Evolutionary conservation across 2,797 vertebrate species (phyloP).

Genomic region (Phrynocephalus forsythii): DNA sequence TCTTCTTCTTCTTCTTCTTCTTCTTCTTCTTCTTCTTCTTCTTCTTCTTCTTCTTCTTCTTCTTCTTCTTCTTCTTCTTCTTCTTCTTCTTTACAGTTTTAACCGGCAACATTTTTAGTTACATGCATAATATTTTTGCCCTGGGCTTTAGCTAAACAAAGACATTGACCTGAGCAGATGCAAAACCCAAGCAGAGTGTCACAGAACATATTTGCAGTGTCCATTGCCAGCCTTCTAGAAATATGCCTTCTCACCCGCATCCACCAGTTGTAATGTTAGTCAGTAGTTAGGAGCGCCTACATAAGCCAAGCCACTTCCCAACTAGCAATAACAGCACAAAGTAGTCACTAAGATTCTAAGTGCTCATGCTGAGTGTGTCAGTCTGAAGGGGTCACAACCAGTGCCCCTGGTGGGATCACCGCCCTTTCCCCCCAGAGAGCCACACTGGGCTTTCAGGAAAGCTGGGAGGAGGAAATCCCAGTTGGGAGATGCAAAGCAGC

Average conservation of each 20-base stretch:
- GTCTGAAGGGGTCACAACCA: too few relatives aligned
- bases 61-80: too few relatives aligned
- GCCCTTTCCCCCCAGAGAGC: too few relatives aligned
- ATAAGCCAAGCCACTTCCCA: too few relatives aligned
- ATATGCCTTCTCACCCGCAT: neutral
- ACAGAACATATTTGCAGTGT: neutral
- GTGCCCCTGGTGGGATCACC: too few relatives aligned
- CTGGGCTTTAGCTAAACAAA: neutral
- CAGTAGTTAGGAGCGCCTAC: neutral
- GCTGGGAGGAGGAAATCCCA: too few relatives aligned
- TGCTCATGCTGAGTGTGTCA: too few relatives aligned
- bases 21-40: too few relatives aligned
- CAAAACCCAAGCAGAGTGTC: neutral
- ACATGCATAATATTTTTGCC: neutral
- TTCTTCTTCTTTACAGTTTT: neutral
- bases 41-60: too few relatives aligned
- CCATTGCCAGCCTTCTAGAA: neutral
- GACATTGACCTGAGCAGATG: neutral
- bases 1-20: too few relatives aligned
- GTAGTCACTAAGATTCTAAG: constrained; percentile 2
- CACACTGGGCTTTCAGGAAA: too few relatives aligned
- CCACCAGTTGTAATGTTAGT: neutral
- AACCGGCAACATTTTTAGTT: neutral
- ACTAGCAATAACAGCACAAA: neutral
- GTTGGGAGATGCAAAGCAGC: too few relatives aligned